Percentiles rank a stretch among this genome's conserved stretches.
Conservation (phyloP, 2,113 vertebrate genomes). For the Sialia sialis region DNA sequence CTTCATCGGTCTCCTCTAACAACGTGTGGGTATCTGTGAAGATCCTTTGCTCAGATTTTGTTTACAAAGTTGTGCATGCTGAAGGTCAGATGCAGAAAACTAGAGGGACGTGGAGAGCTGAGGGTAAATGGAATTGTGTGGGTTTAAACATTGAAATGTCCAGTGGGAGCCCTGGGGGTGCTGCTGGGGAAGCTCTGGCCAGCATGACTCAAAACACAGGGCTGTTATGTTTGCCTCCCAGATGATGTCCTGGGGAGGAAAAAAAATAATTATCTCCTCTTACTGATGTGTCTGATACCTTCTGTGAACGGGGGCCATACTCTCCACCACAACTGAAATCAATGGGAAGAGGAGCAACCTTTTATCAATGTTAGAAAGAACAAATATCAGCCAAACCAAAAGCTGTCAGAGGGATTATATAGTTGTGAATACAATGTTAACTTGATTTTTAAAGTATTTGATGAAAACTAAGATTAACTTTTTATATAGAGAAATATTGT, state of each 20-base stretch:
- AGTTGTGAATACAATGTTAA: constrained; percentile 65
- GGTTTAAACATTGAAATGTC: neutral
- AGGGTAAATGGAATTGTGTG: constrained; percentile 7
- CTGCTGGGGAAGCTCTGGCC: constrained; percentile 36
- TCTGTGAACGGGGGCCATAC: constrained; percentile 46
- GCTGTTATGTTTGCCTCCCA: constrained; percentile 41
- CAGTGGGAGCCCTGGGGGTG: constrained; percentile 20
- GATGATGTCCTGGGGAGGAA: neutral
- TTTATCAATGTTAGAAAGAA: constrained; percentile 10
- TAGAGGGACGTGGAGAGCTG: constrained; percentile 54
- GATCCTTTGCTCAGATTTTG: constrained; percentile 51
- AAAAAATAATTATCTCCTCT: neutral
- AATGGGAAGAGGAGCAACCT: constrained; percentile 9
- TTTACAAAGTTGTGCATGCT: constrained; percentile 44
- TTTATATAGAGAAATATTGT: constrained; percentile 55
- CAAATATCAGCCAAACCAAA: constrained; percentile 76
- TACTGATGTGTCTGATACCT: constrained; percentile 18
- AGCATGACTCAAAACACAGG: constrained; percentile 50
- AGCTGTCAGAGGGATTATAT: constrained; percentile 65
- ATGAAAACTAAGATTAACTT: constrained; percentile 66
- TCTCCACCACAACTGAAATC: neutral
- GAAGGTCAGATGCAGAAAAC: constrained; percentile 59
- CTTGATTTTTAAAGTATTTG: constrained; percentile 62
- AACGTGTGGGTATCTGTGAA: constrained; percentile 27
- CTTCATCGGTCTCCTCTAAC: constrained; percentile 16